phyloP scores from a whole-genome alignment of 2,888 invertebrate species.

The Dusona sp. region DNA sequence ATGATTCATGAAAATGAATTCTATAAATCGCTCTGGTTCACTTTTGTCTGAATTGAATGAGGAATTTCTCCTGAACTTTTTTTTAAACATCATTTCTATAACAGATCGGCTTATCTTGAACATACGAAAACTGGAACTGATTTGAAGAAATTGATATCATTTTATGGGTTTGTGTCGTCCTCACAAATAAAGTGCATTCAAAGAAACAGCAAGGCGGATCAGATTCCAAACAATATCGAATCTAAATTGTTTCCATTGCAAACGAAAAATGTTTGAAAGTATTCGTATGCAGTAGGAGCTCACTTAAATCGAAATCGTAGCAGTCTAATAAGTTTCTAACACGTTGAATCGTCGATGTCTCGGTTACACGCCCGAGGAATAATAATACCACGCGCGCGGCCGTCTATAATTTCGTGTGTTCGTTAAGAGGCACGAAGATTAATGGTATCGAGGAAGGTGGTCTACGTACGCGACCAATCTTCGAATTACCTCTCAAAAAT shows the following conservation, averaged over 20 bases:
- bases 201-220: background rate
- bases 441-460: conserved; percentile 20
- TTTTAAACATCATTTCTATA: background rate
- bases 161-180: too few relatives aligned
- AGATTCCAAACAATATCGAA: background rate
- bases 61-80: background rate
- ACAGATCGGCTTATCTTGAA: background rate
- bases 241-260: background rate
- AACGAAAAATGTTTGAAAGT: background rate
- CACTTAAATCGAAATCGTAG: background rate
- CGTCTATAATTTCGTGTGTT: conserved; percentile 31
- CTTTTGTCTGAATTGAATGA: background rate
- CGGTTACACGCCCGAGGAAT: conserved; percentile 34
- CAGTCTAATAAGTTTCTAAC: background rate
- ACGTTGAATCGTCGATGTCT: conserved; percentile 14
- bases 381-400: conserved; percentile 38
- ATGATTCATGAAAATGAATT: background rate
- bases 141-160: background rate
- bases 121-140: background rate
- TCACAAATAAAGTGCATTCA: background rate
- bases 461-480: background rate
- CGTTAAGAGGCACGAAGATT: conserved; percentile 39
- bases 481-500: conserved; percentile 8
- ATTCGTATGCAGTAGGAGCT: background rate
- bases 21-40: background rate